Evolutionary conservation across 2,113 vertebrate species (phyloP), one percentile per base, ranked within the genome.

Genomic region (Aphyosemion australe): DNA sequence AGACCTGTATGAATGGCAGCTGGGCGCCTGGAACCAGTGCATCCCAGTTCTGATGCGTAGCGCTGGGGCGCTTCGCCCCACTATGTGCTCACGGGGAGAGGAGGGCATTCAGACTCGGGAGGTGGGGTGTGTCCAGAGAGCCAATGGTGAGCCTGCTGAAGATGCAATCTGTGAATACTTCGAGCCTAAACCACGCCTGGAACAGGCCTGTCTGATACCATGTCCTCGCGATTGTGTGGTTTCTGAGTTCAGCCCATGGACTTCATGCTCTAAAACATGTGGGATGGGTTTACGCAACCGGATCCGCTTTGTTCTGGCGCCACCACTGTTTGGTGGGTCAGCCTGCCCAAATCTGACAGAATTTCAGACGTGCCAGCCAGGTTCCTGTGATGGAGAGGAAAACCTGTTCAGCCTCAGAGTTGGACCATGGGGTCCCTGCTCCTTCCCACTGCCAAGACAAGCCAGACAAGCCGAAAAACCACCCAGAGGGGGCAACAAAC

Each of bases 101-200:
- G 95, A 98, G 72, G 97, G 97, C 19, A 94, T 99, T 68, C 97
- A 99, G 88, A 96, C 93, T 0, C 90, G 96, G 1, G 95, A 97
- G 69, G 91, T 98, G 43, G 90, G 82, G 14, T 99, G 97, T 10
- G 79, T 97, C 21, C 95, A 96, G 69, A 97, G 94, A 53, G 89
- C 91, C 1, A 91, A 94, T 0, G 94, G 91, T 0, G 75, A 88
- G 0, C 88, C 88, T 0, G 94, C 94, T 0, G 94, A 98, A 37
- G 96, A 99, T 9, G 91, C 86, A 61, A 99, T 99, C 79, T 99
- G 97, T 0, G 96, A 99, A 86, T 99, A 99, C 87, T 99, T 99
- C 19, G 97, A 99, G 77, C 95, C 95, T 0, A 96, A 96, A 80
- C 96, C 97, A 0, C 94, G 94, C 0, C 91, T 96, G 31, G 97